These are phyloP conservation scores for Tyrophagus putrescentiae DNA, from an alignment of 1,140 invertebrate species.

Conservation along the genomic window DNA sequence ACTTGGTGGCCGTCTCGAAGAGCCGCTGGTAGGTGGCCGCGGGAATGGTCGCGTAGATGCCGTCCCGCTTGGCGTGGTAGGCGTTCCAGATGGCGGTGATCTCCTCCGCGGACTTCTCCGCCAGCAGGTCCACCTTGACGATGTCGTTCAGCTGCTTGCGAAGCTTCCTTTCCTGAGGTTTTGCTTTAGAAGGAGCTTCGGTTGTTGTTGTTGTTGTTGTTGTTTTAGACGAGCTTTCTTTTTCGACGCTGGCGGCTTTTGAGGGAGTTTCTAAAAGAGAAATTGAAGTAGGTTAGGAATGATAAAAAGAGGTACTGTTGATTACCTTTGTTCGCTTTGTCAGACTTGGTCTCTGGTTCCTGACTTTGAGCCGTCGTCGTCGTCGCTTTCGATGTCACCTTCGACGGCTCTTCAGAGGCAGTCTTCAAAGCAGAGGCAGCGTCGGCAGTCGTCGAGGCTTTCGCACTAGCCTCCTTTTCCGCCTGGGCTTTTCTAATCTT, in stretches of 20 bases:
- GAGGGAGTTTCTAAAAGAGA: too few species aligned
- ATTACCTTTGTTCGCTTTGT: too few species aligned
- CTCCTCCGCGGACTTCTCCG: slow-evolving; percentile 8
- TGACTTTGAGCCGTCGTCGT: too few species aligned
- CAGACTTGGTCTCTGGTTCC: too few species aligned
- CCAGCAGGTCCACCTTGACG: slow-evolving; percentile 21
- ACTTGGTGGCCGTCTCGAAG: slow-evolving; percentile 4
- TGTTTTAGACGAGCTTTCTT: background rate
- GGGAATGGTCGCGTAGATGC: slow-evolving; percentile 14
- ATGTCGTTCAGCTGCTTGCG: too few species aligned
- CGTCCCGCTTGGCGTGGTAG: slow-evolving; percentile 15
- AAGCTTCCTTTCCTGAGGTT: background rate
- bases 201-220: background rate
- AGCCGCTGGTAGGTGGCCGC: slow-evolving; percentile 13
- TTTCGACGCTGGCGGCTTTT: background rate
- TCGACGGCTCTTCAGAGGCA: too few species aligned
- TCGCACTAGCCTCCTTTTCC: too few species aligned
- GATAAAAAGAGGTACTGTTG: too few species aligned
- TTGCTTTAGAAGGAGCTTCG: background rate
- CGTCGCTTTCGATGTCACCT: background rate
- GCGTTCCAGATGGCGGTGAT: slow-evolving; percentile 20
- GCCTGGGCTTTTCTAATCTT: slow-evolving; percentile 20
- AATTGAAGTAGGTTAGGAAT: too few species aligned
- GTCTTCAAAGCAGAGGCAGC: too few species aligned
- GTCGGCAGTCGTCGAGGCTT: too few species aligned